Evolutionary conservation across 2,797 vertebrate genomes (phyloP), one percentile per base, ranked within the genome.

Genomic region (Xenopus petersii): DNA sequence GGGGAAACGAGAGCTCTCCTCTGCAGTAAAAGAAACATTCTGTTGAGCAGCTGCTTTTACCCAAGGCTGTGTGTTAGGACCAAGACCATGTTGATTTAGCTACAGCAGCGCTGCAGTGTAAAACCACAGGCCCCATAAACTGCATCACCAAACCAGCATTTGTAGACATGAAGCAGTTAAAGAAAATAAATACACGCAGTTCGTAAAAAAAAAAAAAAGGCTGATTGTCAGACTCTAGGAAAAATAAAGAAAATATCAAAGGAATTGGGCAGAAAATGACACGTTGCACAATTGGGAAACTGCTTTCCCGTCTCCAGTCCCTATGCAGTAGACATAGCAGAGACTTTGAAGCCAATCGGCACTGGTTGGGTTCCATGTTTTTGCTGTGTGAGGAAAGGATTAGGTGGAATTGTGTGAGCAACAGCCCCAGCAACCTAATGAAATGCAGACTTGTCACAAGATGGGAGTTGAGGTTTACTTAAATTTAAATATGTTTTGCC

Each of bases 1-100:
- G 36, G 36, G 8, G 8, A 42, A 42, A 6, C 36, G 1, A 36
- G 33, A 42, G 36, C 5, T 42, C 36, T 42, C 36, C 5, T 2
- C 0, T 2, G 36, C 5, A 42, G 36, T 42, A 9, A 42, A 42
- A 42, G 36, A 42, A 42, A 42, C 36, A 42, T 42, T 42, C 5
- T 42, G 36, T 9, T 42, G 5, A 42, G 36, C 36, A 42, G 36
- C 36, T 42, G 36, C 3, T 42, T 42, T 42, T 5, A 42, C 5
- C 36, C 36, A 42, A 42, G 36, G 36, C 36, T 42, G 36, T 6
- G 36, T 42, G 36, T 42, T 42, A 5, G 36, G 36, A 5, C 60
- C 69, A 70, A 78, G 75, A 78, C 75, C 63, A 59, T 78, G 75
- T 78, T 78, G 75, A 73, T 78, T 73, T 78, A 78, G 64, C 65